A percentile compares a stretch with the other conserved stretches of the same genome.
These are phyloP conservation scores for Automeris io DNA, from an alignment of 2,888 invertebrate genomes.

Conservation along the genomic window DNA sequence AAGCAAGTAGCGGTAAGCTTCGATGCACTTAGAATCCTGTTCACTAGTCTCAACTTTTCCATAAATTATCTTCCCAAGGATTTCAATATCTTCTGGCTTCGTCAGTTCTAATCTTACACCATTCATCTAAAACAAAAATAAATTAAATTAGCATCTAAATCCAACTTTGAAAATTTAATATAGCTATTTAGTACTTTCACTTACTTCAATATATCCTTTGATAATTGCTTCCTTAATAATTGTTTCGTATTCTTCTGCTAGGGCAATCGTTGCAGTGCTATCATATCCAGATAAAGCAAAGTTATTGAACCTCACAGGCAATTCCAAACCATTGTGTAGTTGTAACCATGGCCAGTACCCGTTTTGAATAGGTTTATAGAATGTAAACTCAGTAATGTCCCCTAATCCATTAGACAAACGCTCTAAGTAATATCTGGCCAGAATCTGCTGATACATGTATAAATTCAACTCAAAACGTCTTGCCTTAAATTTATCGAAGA, in stretches of 20 bases:
- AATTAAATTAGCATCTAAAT: neutral
- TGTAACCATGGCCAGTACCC: conserved; percentile 78
- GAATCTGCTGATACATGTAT: conserved; percentile 80
- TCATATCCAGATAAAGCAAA: conserved; percentile 42
- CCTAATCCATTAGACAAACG: conserved; percentile 71
- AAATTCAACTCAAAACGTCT: conserved; percentile 75
- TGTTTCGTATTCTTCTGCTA: conserved; percentile 61
- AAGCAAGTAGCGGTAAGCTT: conserved; percentile 77
- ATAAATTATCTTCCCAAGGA: conserved; percentile 72
- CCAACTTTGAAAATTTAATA: neutral
- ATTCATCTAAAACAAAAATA: conserved; percentile 41
- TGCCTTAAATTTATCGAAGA: conserved; percentile 45
- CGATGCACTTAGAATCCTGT: conserved; percentile 42
- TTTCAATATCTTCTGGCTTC: conserved; percentile 69
- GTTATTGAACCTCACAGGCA: conserved; percentile 70
- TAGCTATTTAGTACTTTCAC: conserved; percentile 10
- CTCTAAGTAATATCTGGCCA: conserved; percentile 78
- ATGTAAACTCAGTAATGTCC: conserved; percentile 59
- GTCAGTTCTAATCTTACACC: conserved; percentile 50
- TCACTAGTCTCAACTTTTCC: conserved; percentile 59
- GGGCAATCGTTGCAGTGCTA: conserved; percentile 37
- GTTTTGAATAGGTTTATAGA: conserved; percentile 52
- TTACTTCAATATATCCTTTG: conserved; percentile 68
- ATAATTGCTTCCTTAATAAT: conserved; percentile 78
- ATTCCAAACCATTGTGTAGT: conserved; percentile 72